A percentile compares a stretch with the other conserved stretches of the same genome.
These are phyloP conservation scores for Julus scanicus DNA, from an alignment of 2,888 invertebrate genomes.

Conservation along the genomic window DNA sequence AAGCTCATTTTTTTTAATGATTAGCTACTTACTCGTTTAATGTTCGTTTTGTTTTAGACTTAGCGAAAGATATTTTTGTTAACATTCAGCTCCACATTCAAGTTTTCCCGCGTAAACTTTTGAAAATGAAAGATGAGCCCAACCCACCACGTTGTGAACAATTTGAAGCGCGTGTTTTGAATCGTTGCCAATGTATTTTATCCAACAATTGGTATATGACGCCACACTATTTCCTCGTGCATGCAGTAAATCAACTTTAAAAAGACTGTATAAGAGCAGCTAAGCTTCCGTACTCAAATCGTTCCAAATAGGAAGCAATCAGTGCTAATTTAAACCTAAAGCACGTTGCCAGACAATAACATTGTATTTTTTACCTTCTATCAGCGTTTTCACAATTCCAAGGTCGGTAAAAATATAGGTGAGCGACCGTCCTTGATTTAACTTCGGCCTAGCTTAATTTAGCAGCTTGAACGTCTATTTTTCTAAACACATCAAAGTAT, in stretches of 20 bases:
- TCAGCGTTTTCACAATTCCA: background rate
- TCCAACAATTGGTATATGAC: background rate
- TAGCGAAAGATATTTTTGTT: too few species aligned
- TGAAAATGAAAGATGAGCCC: too few species aligned
- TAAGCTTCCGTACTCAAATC: background rate
- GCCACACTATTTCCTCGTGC: background rate
- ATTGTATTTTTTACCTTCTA: background rate
- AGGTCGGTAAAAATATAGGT: slow-evolving; percentile 32
- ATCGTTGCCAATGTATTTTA: background rate
- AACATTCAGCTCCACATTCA: too few species aligned
- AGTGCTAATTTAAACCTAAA: background rate
- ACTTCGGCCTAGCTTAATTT: slow-evolving; percentile 8
- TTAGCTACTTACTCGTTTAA: too few species aligned
- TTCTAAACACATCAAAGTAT: background rate
- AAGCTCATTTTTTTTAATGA: too few species aligned
- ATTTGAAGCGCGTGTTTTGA: background rate
- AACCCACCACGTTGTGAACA: background rate
- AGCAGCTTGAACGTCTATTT: background rate
- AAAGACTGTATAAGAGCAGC: background rate
- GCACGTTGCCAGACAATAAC: slow-evolving; percentile 6
- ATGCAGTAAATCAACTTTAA: background rate
- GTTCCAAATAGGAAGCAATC: slow-evolving; percentile 14
- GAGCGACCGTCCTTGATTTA: slow-evolving; percentile 43
- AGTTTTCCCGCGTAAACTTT: too few species aligned
- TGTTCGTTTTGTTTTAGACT: too few species aligned